Evolutionary conservation across 2,888 invertebrate species (phyloP).

Genomic region (Pardosa pseudoannulata): DNA sequence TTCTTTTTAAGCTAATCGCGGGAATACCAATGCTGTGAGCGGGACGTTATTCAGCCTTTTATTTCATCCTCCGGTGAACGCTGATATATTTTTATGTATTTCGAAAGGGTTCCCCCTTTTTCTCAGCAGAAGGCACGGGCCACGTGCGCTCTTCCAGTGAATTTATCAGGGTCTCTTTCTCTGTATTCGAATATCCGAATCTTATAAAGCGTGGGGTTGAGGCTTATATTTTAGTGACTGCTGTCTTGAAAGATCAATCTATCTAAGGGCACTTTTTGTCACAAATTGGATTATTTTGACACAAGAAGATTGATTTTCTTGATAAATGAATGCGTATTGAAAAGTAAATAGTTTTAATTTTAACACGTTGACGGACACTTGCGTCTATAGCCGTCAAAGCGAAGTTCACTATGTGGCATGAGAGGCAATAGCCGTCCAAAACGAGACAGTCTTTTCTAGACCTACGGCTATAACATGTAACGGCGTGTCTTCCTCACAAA

Average conservation of each 20-base stretch:
- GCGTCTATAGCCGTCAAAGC: no score
- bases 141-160: background rate
- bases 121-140: background rate
- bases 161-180: background rate
- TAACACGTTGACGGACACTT: no score
- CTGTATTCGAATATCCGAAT: background rate
- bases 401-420: no score
- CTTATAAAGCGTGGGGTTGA: background rate
- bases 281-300: background rate
- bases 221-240: background rate
- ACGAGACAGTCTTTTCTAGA: no score
- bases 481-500: no score
- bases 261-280: background rate
- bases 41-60: background rate
- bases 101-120: background rate
- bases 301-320: no score
- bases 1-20: conserved; percentile 56
- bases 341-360: no score
- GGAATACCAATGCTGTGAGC: conserved; percentile 49
- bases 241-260: background rate
- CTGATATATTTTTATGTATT: conserved; percentile 10
- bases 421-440: no score
- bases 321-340: no score
- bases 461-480: no score
- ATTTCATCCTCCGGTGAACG: background rate